Percentiles rank a stretch among this genome's conserved stretches.
Conservation (phyloP, 2,113 vertebrate species). For the Cavia aperea region DNA sequence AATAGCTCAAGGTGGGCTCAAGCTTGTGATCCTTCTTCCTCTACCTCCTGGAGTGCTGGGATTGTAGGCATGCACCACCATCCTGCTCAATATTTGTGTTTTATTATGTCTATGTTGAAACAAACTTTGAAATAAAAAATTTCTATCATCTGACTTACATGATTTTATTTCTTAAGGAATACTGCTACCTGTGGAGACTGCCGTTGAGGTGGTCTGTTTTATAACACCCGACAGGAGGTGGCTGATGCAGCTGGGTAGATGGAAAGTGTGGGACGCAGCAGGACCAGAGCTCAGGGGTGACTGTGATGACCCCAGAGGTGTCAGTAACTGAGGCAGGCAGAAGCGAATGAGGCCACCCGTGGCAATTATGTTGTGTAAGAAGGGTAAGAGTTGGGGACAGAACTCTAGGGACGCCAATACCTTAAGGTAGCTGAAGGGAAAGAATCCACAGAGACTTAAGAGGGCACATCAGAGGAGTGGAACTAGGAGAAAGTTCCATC, state of each 20-base stretch:
- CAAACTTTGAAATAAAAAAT: conserved; percentile 26
- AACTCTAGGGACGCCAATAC: background rate
- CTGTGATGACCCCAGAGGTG: background rate
- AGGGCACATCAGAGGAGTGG: background rate
- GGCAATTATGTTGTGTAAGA: background rate
- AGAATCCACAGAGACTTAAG: background rate
- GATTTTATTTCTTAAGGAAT: background rate
- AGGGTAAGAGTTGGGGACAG: background rate
- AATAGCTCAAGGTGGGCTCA: background rate
- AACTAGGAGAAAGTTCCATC: background rate
- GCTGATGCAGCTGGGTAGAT: no score
- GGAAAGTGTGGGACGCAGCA: background rate
- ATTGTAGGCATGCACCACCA: background rate
- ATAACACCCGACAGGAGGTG: background rate
- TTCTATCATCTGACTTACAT: background rate
- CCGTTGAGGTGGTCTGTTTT: background rate
- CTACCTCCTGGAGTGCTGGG: background rate
- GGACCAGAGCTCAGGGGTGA: background rate
- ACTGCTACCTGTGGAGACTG: background rate
- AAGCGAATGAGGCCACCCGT: background rate
- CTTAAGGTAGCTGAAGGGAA: background rate
- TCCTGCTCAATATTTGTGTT: background rate
- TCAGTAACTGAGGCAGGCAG: background rate
- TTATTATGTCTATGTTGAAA: conserved; percentile 14
- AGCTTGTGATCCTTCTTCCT: background rate